Evolutionary conservation across 2,888 invertebrate species (phyloP).

Genomic region (Flexamia atlantica): DNA sequence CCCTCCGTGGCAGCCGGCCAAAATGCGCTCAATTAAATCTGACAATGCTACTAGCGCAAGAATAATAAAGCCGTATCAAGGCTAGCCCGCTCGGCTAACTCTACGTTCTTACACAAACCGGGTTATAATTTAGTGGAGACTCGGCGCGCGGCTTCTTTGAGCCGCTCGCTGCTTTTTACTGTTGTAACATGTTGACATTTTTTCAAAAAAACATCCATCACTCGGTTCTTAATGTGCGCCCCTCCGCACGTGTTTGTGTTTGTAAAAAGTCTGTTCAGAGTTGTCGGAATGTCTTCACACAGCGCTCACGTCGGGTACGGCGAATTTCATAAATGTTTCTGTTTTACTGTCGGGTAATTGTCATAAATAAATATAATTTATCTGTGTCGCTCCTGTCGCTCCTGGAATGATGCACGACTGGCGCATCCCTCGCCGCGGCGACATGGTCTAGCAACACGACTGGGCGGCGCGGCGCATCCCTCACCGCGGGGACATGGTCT

Average conservation of each 20-base stretch:
- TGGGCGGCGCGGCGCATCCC: background rate
- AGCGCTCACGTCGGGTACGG: conserved; percentile 31
- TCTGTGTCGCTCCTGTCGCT: conserved; percentile 2
- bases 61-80: conserved; percentile 61
- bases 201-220: conserved; percentile 62
- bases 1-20: conserved; percentile 39
- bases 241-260: conserved; percentile 61
- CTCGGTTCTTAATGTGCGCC: conserved; percentile 41
- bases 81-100: conserved; percentile 13
- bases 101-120: conserved; percentile 40
- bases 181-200: conserved; percentile 63
- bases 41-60: conserved; percentile 47
- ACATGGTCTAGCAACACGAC: background rate
- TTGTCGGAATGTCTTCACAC: conserved; percentile 61
- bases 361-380: conserved; percentile 59
- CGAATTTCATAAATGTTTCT: conserved; percentile 58
- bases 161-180: conserved; percentile 55
- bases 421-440: background rate
- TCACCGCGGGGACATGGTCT: background rate
- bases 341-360: conserved; percentile 56
- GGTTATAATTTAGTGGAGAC: conserved; percentile 58
- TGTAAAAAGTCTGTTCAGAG: conserved; percentile 48
- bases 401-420: conserved; percentile 38
- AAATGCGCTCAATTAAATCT: conserved; percentile 44
- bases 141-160: conserved; percentile 58